Percentiles rank a stretch among this genome's conserved stretches.
These are phyloP conservation scores for Danio aesculapii DNA, from an alignment of 2,797 vertebrate genomes.

Conservation along the genomic window DNA sequence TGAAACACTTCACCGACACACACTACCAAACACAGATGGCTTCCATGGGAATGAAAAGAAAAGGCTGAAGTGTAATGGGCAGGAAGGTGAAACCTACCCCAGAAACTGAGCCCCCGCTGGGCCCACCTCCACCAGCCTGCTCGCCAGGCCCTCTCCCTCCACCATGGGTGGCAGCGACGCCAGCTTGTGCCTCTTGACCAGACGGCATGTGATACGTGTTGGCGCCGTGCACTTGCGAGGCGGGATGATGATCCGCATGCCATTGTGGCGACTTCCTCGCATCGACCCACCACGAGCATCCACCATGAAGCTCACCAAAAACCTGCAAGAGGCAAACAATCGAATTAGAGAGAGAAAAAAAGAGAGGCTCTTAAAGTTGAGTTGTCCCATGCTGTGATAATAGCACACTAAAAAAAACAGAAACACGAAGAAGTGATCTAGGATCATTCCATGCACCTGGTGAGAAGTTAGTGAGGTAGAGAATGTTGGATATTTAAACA, in stretches of 20 bases:
- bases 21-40: conserved; percentile 53
- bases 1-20: conserved; percentile 47
- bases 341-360: conserved; percentile 19
- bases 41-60: conserved; percentile 56
- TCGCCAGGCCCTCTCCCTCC: conserved; percentile 97
- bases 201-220: conserved; percentile 96
- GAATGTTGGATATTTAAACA: conserved; percentile 13
- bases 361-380: conserved; percentile 55
- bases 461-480: conserved; percentile 61
- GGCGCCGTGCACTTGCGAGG: conserved; percentile 97
- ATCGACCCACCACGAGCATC: conserved; percentile 97
- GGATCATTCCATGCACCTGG: conserved; percentile 52
- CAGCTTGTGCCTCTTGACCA: conserved; percentile 96
- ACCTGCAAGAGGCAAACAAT: conserved; percentile 77
- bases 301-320: conserved; percentile 99
- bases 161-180: conserved; percentile 98
- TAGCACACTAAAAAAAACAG: conserved; percentile 59
- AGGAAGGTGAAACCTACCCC: conserved; percentile 83
- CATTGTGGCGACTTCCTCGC: conserved; percentile 96
- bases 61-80: background rate
- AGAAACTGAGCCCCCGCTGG: conserved; percentile 97
- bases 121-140: conserved; percentile 97
- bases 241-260: conserved; percentile 98
- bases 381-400: conserved; percentile 74
- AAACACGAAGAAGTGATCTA: conserved; percentile 36